Evolutionary conservation across 2,888 invertebrate genomes (phyloP), one percentile per base, ranked within the genome.

Genomic region (Ophion slaviceki): DNA sequence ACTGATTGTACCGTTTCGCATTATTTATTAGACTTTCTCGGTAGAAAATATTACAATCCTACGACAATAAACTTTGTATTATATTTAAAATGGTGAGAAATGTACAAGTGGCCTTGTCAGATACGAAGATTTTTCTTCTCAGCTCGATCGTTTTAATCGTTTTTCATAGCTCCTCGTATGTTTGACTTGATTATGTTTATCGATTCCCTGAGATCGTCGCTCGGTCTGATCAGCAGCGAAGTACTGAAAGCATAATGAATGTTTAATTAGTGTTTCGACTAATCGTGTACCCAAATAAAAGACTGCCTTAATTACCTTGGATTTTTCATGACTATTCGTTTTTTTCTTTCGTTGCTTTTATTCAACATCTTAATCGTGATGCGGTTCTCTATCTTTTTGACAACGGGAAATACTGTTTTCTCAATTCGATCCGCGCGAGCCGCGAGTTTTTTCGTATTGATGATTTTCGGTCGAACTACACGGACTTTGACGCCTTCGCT

Each of bases 271-370:
- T 10, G 20, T 17, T 70, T 17, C n/a, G 36, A 57, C 8, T 28
- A 36, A 53, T 64, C n/a, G 66, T 53, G 17, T 28, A 20, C 45
- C 8, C 28, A 24, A 72, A 61, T n/a, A 24, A 59, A 76, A 32
- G 1, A 78, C n/a, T 53, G 66, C 67, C 40, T 14, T 64, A 80
- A 57, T 67, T 90, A 93, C 93, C 90, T 91, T 36, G 90, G 85
- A 88, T 91, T 84, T 87, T 91, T 92, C 75, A 93, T 89, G 4
- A 93, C 80, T 67, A 93, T 93, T 57, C 90, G 89, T 77, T 92
- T 93, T n/a, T 88, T 91, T 20, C 70, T 87, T 20, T 88, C 86
- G 45, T 89, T 86, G n/a, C 24, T 17, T 57, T 87, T 87, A 1
- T 89, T 85, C 28, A 91, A 76, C 68, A 92, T 85, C 86, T 91